These are phyloP conservation scores for Manis pentadactyla DNA, from an alignment of 2,797 vertebrate species.

Conservation along the genomic window DNA sequence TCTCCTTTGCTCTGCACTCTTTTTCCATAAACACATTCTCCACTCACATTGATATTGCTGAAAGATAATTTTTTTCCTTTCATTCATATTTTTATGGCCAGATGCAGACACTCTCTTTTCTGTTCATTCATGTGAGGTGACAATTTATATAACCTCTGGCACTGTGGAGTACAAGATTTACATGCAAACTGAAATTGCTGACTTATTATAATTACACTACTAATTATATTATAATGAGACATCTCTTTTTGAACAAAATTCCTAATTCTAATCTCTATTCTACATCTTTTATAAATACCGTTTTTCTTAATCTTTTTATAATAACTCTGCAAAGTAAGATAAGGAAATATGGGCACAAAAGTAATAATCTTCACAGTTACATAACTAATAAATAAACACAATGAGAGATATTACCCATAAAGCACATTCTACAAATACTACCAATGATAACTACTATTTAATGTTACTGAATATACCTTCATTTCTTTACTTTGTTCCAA, in stretches of 20 bases:
- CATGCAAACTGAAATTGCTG: not conserved
- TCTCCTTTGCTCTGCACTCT: not conserved
- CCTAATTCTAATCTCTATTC: not conserved
- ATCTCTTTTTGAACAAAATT: not conserved
- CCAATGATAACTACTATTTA: not conserved
- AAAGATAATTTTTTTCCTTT: conserved; percentile 14
- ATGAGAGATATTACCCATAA: not conserved
- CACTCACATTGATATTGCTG: not conserved
- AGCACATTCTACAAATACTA: not conserved
- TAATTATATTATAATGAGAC: not conserved
- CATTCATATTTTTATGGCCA: not conserved
- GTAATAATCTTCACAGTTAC: not conserved
- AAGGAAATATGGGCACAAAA: not conserved
- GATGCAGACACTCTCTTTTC: not conserved
- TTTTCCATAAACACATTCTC: not conserved
- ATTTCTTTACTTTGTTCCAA: conserved; percentile 18
- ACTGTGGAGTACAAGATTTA: not conserved
- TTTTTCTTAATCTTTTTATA: not conserved
- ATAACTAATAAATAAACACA: not conserved
- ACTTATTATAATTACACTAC: not conserved
- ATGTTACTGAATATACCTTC: not conserved
- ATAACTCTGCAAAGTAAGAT: not conserved
- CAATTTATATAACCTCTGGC: not conserved
- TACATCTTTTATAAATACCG: not conserved
- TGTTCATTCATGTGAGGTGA: not conserved